phyloP scores from a whole-genome alignment of 2,113 vertebrate species.

The Rhea americana region DNA sequence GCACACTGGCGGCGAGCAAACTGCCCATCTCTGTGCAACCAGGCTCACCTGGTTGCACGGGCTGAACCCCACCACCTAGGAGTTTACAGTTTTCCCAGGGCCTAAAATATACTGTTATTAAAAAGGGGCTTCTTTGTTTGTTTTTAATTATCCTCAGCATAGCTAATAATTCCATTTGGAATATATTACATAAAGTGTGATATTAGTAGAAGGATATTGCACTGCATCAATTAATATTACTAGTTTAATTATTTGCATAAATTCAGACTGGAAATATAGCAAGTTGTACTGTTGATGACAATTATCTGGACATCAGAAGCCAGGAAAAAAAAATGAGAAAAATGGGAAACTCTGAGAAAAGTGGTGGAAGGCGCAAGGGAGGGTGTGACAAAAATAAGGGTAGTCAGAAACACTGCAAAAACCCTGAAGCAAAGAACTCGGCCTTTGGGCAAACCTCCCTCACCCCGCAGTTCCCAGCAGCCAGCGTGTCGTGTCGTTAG shows the following conservation, averaged over 20 bases:
- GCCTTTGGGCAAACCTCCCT: too few relatives aligned
- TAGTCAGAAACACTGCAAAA: background rate
- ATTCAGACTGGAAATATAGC: background rate
- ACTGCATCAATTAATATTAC: background rate
- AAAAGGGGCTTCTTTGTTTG: background rate
- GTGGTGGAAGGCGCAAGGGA: background rate
- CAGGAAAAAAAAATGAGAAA: background rate
- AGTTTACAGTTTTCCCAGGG: constrained; percentile 30
- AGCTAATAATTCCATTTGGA: background rate
- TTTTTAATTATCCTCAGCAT: background rate
- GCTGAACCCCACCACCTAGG: constrained; percentile 1
- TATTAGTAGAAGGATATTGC: background rate
- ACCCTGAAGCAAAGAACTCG: too few relatives aligned
- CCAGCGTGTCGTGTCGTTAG: rapidly evolving
- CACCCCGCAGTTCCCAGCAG: background rate
- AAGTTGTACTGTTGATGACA: background rate
- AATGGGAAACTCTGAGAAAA: background rate
- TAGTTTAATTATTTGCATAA: background rate
- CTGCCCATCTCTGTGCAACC: constrained; percentile 51
- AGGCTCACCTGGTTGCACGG: constrained; percentile 26
- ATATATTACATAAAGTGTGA: background rate
- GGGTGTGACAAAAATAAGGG: background rate
- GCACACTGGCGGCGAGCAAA: constrained; percentile 49
- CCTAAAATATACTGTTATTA: constrained; percentile 38
- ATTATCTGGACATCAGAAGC: background rate